Conservation (phyloP, 2,113 vertebrate genomes). For the Aptenodytes forsteri region DNA sequence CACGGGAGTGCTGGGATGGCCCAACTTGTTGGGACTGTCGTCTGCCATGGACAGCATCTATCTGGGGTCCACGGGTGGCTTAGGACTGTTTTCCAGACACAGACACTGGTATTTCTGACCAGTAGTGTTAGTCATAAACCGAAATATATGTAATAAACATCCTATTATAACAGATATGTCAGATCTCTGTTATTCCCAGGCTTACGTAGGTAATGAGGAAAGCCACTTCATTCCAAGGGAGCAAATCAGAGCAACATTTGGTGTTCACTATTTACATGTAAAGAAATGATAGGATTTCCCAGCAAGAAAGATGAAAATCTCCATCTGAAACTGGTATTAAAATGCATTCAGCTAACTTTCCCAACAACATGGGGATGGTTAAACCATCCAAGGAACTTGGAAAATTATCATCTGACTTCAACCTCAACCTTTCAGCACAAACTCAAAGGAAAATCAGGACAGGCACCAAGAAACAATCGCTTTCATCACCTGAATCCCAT, state of each 20-base stretch:
- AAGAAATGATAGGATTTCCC: not conserved
- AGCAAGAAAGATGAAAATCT: not conserved
- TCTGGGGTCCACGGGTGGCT: rapidly evolving
- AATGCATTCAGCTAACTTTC: not conserved
- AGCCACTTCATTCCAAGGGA: not conserved
- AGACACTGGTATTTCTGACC: not conserved
- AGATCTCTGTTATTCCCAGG: not conserved
- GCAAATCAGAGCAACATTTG: not conserved
- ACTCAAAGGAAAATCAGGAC: slow-evolving; percentile 45
- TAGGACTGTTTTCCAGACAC: not conserved
- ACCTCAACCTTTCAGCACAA: slow-evolving; percentile 38
- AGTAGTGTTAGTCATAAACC: not conserved
- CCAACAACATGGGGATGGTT: not conserved
- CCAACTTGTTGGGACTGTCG: not conserved
- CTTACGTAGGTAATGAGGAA: not conserved
- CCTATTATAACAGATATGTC: not conserved
- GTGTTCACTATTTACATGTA: not conserved
- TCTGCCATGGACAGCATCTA: not conserved
- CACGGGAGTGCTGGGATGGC: not conserved
- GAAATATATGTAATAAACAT: not conserved
- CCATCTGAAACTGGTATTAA: not conserved
- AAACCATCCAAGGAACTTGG: not conserved
- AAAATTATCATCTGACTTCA: slow-evolving; percentile 36
- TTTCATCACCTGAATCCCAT: slow-evolving; percentile 55
- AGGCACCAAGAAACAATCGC: slow-evolving; percentile 19